Conservation (phyloP, 2,113 vertebrate species). For the Campylorhamphus procurvoides region DNA sequence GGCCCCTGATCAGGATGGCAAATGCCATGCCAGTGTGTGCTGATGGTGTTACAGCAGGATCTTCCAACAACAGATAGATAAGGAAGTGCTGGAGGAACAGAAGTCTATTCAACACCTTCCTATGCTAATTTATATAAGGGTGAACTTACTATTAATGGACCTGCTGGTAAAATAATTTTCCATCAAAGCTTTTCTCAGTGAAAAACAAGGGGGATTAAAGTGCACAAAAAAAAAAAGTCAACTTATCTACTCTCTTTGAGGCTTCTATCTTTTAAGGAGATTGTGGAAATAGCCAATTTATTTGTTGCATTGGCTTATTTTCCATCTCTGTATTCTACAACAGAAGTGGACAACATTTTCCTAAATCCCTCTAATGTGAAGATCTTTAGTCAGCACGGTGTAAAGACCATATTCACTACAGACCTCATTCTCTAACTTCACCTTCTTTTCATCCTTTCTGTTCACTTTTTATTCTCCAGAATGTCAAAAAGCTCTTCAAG, state of each 20-base stretch:
- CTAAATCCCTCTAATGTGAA: neutral
- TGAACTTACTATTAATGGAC: neutral
- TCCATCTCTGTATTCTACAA: neutral
- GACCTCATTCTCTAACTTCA: neutral
- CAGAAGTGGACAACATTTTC: neutral
- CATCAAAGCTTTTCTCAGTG: neutral
- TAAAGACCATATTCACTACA: neutral
- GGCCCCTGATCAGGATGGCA: no score
- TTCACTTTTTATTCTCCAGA: neutral
- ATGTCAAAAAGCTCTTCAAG: neutral
- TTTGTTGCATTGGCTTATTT: neutral
- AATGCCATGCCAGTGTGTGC: rapidly evolving
- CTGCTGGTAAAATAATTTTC: neutral
- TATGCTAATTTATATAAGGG: neutral
- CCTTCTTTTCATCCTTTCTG: neutral
- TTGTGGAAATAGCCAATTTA: neutral
- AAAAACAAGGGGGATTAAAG: neutral
- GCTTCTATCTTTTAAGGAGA: neutral
- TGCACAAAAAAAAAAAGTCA: neutral
- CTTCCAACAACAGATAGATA: rapidly evolving
- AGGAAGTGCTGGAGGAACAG: neutral
- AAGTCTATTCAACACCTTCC: neutral
- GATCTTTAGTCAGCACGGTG: neutral
- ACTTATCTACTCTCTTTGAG: rapidly evolving
- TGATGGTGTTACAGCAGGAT: neutral